phyloP scores from a whole-genome alignment of 30 jellyfish, hydroid and myxozoan species.

The Aurelia aurita region DNA sequence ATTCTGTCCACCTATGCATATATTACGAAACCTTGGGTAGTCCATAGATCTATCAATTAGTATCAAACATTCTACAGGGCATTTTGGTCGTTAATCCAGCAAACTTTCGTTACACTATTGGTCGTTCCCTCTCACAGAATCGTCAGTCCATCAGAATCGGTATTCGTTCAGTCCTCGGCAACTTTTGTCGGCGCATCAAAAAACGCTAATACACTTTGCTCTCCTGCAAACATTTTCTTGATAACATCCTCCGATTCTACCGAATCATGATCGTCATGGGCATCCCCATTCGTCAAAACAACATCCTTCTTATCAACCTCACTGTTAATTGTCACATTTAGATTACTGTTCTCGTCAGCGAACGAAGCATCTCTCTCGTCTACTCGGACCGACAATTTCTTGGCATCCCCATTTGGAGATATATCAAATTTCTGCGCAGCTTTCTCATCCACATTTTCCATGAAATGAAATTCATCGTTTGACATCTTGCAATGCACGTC shows the following conservation, averaged over 20 bases:
- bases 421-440: not conserved
- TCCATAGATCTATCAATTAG: no score
- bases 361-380: not conserved
- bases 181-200: slow-evolving; percentile 65
- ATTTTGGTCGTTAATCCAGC: no score
- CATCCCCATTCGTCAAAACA: slow-evolving; percentile 18
- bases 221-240: slow-evolving; percentile 83
- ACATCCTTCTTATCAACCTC: slow-evolving; percentile 5
- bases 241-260: slow-evolving; percentile 67
- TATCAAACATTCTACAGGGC: no score
- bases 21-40: no score
- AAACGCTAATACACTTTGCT: slow-evolving; percentile 83
- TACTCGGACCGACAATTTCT: not conserved
- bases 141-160: not conserved
- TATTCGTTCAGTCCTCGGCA: slow-evolving; percentile 4
- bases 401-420: not conserved
- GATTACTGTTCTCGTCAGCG: slow-evolving; percentile 58
- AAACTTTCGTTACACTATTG: no score
- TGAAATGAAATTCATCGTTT: slow-evolving; percentile 19
- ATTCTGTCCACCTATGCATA: no score
- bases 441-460: not conserved
- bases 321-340: not conserved
- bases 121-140: no score
- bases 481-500: slow-evolving; percentile 37
- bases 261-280: slow-evolving; percentile 12